phyloP scores from a whole-genome alignment of 1,140 invertebrate species.

The Galleria mellonella region DNA sequence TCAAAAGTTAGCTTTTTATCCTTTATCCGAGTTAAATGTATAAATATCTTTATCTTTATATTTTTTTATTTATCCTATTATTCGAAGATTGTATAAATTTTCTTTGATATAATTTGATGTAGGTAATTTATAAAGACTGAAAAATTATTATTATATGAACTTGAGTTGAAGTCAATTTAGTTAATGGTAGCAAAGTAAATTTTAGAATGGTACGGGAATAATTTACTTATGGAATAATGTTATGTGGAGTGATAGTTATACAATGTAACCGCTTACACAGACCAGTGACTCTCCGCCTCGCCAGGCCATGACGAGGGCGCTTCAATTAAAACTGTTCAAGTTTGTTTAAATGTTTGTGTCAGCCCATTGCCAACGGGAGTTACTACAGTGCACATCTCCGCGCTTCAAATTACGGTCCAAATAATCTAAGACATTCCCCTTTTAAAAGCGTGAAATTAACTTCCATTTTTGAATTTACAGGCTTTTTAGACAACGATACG shows the following conservation, averaged over 20 bases:
- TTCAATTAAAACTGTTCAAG: constrained; percentile 65
- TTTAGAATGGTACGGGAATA: no score
- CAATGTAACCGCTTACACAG: constrained; percentile 22
- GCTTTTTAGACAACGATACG: not conserved
- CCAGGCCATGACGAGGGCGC: constrained; percentile 38
- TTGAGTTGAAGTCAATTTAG: no score
- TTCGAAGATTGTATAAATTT: no score
- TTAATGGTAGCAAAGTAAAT: no score
- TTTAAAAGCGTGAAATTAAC: constrained; percentile 3
- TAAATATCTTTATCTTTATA: no score
- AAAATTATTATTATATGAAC: no score
- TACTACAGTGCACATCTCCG: constrained; percentile 1
- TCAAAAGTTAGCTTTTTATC: no score
- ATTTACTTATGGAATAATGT: not conserved
- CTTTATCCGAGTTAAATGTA: no score
- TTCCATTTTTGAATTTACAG: constrained; percentile 1
- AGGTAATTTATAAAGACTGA: no score
- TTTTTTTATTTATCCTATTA: no score
- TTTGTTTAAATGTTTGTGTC: constrained; percentile 59
- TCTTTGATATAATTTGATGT: no score
- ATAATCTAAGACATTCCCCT: not conserved
- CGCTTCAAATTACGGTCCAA: not conserved
- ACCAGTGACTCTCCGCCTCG: constrained; percentile 2
- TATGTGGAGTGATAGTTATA: constrained; percentile 19
- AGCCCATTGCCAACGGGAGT: constrained; percentile 23